Conservation (phyloP, 2,888 invertebrate genomes). For the Horisme vitalbata region DNA sequence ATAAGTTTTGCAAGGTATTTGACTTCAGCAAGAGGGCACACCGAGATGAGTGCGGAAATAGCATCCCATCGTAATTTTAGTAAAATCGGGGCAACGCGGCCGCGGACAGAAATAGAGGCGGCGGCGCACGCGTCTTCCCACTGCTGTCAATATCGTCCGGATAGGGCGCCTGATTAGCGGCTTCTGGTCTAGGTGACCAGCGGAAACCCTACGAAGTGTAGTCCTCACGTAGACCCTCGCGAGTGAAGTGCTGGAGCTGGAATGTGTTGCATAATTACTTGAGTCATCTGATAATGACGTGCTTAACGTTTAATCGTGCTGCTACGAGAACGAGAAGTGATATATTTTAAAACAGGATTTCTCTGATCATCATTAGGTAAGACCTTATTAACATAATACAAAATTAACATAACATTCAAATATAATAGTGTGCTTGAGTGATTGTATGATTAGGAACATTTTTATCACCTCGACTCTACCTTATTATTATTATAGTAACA, state of each 20-base stretch:
- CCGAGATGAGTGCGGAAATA: slow-evolving; percentile 79
- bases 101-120: slow-evolving; percentile 78
- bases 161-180: slow-evolving; percentile 75
- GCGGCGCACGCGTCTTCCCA: slow-evolving; percentile 71
- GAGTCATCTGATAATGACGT: slow-evolving; percentile 40
- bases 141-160: slow-evolving; percentile 79
- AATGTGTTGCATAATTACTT: slow-evolving; percentile 57
- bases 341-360: slow-evolving; percentile 32
- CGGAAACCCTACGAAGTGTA: slow-evolving; percentile 29
- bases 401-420: too few relatives aligned
- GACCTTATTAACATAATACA: too few relatives aligned
- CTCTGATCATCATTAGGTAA: slow-evolving; percentile 17
- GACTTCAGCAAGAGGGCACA: slow-evolving; percentile 62
- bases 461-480: too few relatives aligned
- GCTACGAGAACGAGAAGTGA: slow-evolving; percentile 27
- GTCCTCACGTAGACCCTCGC: slow-evolving; percentile 36
- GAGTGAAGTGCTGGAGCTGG: slow-evolving; percentile 49
- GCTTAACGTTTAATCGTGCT: slow-evolving; percentile 39
- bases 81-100: slow-evolving; percentile 82
- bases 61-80: slow-evolving; percentile 80
- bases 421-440: too few relatives aligned
- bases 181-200: slow-evolving; percentile 38
- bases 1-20: slow-evolving; percentile 58
- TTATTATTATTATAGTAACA: too few relatives aligned
- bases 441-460: too few relatives aligned